Conservation (phyloP, 2,888 invertebrate species). For the Julus scandinavius region DNA sequence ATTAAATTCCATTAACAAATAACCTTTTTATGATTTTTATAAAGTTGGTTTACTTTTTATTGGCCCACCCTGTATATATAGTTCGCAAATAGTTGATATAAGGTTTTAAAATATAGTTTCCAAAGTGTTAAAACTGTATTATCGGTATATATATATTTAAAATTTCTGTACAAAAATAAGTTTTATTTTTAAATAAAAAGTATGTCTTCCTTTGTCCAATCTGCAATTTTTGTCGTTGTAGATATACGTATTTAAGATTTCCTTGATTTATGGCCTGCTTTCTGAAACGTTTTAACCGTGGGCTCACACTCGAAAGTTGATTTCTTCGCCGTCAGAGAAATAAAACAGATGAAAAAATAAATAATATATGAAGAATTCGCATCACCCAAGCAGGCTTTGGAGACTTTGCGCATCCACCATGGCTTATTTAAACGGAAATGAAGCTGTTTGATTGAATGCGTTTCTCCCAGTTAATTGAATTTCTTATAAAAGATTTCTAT, state of each 20-base stretch:
- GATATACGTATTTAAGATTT: conserved; percentile 30
- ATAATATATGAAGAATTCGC: conserved; percentile 44
- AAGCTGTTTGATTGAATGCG: conserved; percentile 18
- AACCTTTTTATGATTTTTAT: no score
- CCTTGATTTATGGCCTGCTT: neutral
- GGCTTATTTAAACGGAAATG: conserved; percentile 26
- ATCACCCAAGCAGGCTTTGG: conserved; percentile 18
- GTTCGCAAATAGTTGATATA: no score
- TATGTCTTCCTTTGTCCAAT: neutral
- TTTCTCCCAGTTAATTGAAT: conserved; percentile 21
- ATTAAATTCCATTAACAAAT: no score
- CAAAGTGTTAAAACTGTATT: no score
- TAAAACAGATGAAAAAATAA: conserved; percentile 44
- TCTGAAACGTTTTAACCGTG: conserved; percentile 34
- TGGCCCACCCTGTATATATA: no score
- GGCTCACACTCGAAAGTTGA: conserved; percentile 25
- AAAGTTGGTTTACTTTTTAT: no score
- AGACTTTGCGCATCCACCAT: neutral
- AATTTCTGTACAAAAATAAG: no score
- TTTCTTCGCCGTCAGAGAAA: conserved; percentile 40
- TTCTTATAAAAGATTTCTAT: conserved; percentile 43
- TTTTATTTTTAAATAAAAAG: neutral
- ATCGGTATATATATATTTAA: no score
- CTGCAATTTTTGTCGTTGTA: conserved; percentile 32
- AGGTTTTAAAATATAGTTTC: no score